Evolutionary conservation across 2,797 vertebrate genomes (phyloP).

Genomic region (Sciurus vulgaris): DNA sequence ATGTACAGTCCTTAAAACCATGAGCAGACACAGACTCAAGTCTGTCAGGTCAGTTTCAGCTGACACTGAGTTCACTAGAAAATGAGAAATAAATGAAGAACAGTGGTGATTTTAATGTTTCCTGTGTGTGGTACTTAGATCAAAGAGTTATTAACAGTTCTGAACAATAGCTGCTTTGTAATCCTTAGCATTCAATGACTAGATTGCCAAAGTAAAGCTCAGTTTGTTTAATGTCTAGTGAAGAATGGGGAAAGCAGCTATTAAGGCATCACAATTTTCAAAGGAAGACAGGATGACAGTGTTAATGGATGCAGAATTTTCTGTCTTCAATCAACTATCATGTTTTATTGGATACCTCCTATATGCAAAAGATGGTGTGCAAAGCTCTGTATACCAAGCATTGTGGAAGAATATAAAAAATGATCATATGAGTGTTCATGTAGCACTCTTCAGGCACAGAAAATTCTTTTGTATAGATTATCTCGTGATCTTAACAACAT

Average conservation of each 20-base stretch:
- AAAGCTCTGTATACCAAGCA: neutral
- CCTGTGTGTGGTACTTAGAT: constrained; percentile 58
- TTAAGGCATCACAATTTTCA: constrained; percentile 34
- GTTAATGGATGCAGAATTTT: constrained; percentile 1
- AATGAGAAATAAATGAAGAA: neutral
- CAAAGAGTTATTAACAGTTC: constrained; percentile 69
- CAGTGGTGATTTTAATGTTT: neutral
- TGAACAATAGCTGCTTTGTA: constrained; percentile 18
- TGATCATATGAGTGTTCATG: neutral
- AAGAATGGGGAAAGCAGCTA: neutral
- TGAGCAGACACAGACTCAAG: neutral
- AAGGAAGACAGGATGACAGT: neutral
- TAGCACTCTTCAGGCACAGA: neutral
- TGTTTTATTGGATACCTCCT: neutral
- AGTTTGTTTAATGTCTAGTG: constrained; percentile 31
- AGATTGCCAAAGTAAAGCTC: constrained; percentile 64
- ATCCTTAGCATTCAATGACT: constrained; percentile 62
- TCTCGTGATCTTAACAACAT: constrained; percentile 1
- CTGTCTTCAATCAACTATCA: neutral
- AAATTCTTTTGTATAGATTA: neutral
- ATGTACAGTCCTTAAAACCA: neutral
- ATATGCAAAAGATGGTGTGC: neutral
- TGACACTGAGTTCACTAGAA: neutral
- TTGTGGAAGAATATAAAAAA: neutral
- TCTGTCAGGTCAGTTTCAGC: neutral